Evolutionary conservation across 2,888 invertebrate genomes (phyloP), one percentile per base, ranked within the genome.

Genomic region (Thalpophila matura): DNA sequence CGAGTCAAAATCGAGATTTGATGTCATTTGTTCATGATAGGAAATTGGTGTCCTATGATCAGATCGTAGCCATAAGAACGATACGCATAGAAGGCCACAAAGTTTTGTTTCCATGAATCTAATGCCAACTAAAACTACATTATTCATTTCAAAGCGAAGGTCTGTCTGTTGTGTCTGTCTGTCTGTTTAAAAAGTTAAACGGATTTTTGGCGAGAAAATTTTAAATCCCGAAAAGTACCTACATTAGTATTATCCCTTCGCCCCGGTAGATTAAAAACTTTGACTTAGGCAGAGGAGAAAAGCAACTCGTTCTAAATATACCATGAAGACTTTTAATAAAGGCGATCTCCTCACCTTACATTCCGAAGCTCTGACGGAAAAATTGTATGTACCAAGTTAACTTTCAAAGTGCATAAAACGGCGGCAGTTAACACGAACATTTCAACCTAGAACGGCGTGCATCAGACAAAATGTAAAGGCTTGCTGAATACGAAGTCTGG

Each of bases 401-500:
- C 38, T 53, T 42, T 55, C 33, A 27, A 47, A 56, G 40, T 45
- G 53, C 68, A 68, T 56, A 68, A 55, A 63, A 56, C 43, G 26
- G 35, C 45, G 20, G 63, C 59, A 59, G 66, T 79, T 79, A 71
- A 53, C 72, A 74, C 40, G 61, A 57, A 75, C 57, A 33, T 75
- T 66, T 56, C 45, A 46, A 40, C 57, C 27, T 16, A 49, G 46
- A 67, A 65, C 40, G 51, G 57, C 49, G 53, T 47, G 55, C 51
- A 54, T 66, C 51, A 47, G 29, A 60, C 59, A 46, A 56, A 70
- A 72, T 64, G 27, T 58, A 45, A 66, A 54, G 54, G 42, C 33
- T 68, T 56, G 56, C 59, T 50, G 72, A 67, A 71, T 62, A 57
- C 60, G 26, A 61, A 66, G 58, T 16, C 63, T 80, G 78, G 80